Evolutionary conservation across 2,797 vertebrate species (phyloP), one percentile per base, ranked within the genome.

Genomic region (Tokudaia tokunoshimensis): DNA sequence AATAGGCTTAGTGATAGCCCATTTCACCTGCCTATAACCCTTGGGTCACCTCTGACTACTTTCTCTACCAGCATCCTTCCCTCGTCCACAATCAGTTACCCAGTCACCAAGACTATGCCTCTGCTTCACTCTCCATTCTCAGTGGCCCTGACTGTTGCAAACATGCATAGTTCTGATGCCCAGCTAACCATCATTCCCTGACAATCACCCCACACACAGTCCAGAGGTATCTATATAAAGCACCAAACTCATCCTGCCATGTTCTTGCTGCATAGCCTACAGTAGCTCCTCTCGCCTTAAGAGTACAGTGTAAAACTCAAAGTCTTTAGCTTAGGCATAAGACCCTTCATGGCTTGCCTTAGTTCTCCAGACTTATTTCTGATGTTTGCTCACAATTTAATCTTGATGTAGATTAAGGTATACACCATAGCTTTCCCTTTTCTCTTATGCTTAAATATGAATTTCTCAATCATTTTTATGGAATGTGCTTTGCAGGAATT

Each of bases 381-480:
- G 41, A 75, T 78, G 6, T 72, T 96, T 88, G 63, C 31, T 92
- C 57, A 47, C 8, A 65, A 84, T 84, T 90, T 92, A 34, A 63
- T 44, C 13, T 80, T 61, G 2, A 92, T 7, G 34, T 9, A n/a
- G n/a, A 78, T 87, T 95, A 88, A 87, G 89, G 20, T 89, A 13
- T 50, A 57, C 5, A 63, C 13, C 34, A n/a, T 63, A 22, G 17
- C 15, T 47, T 88, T 92, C 34, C 31, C 22, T 44, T 15, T 79
- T 55, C 13, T 93, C 34, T 94, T 93, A 67, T 50, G 76, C 83
- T 86, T 87, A 19, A 90, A 65, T 80, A 59, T 87, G 6, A 84
- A 29, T 84, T 96, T 75, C 50, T 94, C 34, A 55, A n/a, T 24
- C 74, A 63, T 83, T 94, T 94, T 91, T 14, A 20, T 84, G 34